phyloP scores from a whole-genome alignment of 1,140 invertebrate genomes.

The Cydia strobilella region DNA sequence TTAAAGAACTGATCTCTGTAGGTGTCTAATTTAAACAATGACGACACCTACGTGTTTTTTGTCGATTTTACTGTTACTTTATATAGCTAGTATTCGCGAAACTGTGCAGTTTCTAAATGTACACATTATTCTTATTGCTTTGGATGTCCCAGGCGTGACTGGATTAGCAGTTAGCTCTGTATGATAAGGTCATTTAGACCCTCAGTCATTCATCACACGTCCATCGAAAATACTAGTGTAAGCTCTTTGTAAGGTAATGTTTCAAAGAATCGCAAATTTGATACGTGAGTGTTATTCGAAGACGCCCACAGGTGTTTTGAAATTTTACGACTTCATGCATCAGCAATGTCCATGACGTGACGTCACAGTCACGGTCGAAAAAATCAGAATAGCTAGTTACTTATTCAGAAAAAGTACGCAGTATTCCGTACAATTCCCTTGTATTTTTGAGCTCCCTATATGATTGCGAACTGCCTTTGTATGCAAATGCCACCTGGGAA shows the following conservation, averaged over 20 bases:
- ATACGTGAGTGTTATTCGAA: neutral
- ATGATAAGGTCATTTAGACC: constrained; percentile 27
- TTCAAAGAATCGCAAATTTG: constrained; percentile 6
- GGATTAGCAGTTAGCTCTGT: neutral
- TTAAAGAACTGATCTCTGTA: neutral
- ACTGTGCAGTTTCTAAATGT: too few species aligned
- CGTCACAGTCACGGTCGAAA: constrained; percentile 21
- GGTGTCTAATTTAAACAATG: neutral
- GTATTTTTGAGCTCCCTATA: neutral
- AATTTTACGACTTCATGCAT: constrained; percentile 30
- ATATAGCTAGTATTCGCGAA: neutral
- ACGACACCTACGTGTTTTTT: constrained; percentile 12
- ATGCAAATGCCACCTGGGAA: constrained; percentile 22
- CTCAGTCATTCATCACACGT: constrained; percentile 22
- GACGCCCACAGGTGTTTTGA: constrained; percentile 18
- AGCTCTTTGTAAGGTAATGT: constrained; percentile 5
- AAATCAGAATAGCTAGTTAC: neutral
- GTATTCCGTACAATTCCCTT: neutral
- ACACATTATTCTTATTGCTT: neutral
- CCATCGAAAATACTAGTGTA: constrained; percentile 11
- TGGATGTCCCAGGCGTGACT: constrained; percentile 4
- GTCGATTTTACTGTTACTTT: constrained; percentile 6
- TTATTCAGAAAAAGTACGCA: neutral
- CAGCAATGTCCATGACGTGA: constrained; percentile 27
- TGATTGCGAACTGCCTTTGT: neutral